Evolutionary conservation across 2,888 invertebrate species (phyloP).

Genomic region (Anodontia alba): DNA sequence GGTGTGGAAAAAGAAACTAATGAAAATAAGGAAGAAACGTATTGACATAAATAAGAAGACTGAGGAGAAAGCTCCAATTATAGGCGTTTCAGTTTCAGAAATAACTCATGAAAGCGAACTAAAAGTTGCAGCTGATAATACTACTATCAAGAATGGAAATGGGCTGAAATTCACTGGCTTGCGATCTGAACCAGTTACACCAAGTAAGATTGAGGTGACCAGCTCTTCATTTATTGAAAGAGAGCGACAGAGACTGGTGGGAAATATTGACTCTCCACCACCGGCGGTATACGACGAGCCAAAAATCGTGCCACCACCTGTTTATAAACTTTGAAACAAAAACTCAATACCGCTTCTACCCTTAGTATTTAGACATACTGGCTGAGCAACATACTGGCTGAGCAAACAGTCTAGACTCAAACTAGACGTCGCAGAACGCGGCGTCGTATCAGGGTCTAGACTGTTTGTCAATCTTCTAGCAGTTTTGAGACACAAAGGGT

Average conservation of each 20-base stretch:
- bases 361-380: too few relatives aligned
- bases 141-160: neutral
- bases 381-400: too few relatives aligned
- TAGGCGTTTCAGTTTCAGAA: neutral
- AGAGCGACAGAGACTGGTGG: constrained; percentile 31
- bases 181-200: neutral
- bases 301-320: neutral
- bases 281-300: neutral
- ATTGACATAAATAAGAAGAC: neutral
- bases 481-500: too few relatives aligned
- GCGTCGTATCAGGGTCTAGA: too few relatives aligned
- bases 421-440: too few relatives aligned
- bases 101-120: neutral
- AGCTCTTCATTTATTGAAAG: constrained; percentile 44
- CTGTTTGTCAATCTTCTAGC: too few relatives aligned
- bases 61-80: neutral
- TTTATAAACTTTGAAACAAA: too few relatives aligned
- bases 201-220: neutral
- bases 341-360: too few relatives aligned
- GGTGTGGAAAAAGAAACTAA: constrained; percentile 54
- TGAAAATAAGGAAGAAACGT: neutral
- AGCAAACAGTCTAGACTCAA: too few relatives aligned
- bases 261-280: neutral
- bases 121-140: neutral
- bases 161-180: neutral